Base-by-base conservation (phyloP, 2,797 vertebrate genomes). In the Potorous gilbertii region DNA sequence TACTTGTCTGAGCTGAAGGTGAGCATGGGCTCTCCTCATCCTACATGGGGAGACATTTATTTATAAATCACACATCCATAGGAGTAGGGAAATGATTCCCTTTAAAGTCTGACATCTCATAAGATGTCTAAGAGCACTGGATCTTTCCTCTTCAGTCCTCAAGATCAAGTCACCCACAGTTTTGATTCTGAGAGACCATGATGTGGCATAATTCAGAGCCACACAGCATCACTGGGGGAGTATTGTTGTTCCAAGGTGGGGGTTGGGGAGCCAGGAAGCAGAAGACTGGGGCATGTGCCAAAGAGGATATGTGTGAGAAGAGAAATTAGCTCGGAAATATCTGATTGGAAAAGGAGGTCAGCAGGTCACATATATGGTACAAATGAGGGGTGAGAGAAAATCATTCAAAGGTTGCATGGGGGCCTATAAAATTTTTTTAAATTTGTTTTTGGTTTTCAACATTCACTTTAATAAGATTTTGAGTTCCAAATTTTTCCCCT, bases 11-110 rank as follows among this genome's bases (percentile, higher is more conserved):
- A 93, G 56, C 55, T 29, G 56, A 90, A 92, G 50, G 57, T 94
- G 55, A 91, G 54, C 46, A 87, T 92, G 55, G 57, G 5, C 40
- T 96, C 90, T 92, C n/a, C 91, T 16, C 95, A 66, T 93, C n/a
- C 3, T 40, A n/a, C 1, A 0, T 34, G 29, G 52, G 52, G 52
- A 52, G 13, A 18, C 0, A 0, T 0, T 54, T 59, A 34, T 93
- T 74, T 57, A 91, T n/a, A 59, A 21, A 55, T 87, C 5, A 54
- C 27, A 21, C 46, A 52, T 56, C 21, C 4, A 91, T 90, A 1
- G 93, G 57, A 40, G 16, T 21, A 0, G 54, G 27, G 24, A 57
- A 46, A 59, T 24, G 18, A 11, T 93, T 31, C n/a, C 46, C 90
- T 92, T 59, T 54, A 54, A 55, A 54, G 52, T 54, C 31, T 16